A percentile compares a stretch with the other conserved stretches of the same genome.
Evolutionary conservation across 2,797 vertebrate species (phyloP).

Genomic region (Cossypha caffra): DNA sequence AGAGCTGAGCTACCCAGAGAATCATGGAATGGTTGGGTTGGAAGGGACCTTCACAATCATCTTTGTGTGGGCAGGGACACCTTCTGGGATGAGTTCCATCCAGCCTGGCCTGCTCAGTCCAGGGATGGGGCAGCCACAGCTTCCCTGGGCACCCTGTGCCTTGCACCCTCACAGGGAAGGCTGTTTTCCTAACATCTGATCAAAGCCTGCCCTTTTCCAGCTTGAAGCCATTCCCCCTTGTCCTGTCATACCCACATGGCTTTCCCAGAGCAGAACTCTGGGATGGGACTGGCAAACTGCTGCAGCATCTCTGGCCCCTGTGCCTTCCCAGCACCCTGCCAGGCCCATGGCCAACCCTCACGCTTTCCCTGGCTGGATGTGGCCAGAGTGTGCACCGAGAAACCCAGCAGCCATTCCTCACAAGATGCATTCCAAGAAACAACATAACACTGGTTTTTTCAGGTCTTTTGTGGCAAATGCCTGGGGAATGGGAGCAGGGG

Average conservation of each 20-base stretch:
- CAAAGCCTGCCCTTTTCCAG: too few species aligned
- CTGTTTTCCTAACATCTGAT: neutral
- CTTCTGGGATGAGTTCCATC: rapidly evolving
- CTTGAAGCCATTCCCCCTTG: neutral
- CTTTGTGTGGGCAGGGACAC: neutral
- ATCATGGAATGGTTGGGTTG: neutral
- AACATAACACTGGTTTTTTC: rapidly evolving
- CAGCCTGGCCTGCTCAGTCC: neutral
- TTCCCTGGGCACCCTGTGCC: neutral
- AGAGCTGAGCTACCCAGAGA: neutral
- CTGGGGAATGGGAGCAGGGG: neutral
- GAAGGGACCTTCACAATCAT: neutral
- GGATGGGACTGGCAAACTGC: neutral
- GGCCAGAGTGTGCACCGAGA: neutral
- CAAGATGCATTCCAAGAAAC: neutral
- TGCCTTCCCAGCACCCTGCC: neutral
- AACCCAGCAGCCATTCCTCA: neutral
- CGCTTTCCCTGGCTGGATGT: neutral
- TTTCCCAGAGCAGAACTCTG: neutral
- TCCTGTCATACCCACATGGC: rapidly evolving
- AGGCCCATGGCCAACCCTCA: rapidly evolving
- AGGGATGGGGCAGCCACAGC: neutral
- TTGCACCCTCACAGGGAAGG: neutral
- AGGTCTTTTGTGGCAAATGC: rapidly evolving
- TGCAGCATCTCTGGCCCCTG: neutral